These are phyloP conservation scores for Zaprionus lachaisei DNA, from an alignment of 1,140 invertebrate species.

Conservation along the genomic window DNA sequence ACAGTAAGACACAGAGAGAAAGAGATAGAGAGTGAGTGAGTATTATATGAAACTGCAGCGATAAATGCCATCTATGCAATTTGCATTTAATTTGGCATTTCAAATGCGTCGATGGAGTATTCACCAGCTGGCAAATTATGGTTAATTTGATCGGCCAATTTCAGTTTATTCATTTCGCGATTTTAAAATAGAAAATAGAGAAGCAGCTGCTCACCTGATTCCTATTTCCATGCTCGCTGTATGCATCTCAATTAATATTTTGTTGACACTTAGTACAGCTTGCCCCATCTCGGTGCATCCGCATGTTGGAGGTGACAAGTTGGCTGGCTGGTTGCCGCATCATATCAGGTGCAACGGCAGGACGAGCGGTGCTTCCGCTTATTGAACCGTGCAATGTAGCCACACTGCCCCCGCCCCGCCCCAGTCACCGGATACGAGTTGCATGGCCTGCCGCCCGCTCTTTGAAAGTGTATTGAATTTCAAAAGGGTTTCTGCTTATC, in stretches of 20 bases:
- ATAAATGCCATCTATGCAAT: constrained; percentile 74
- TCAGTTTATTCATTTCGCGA: neutral
- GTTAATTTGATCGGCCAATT: constrained; percentile 11
- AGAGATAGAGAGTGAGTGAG: neutral
- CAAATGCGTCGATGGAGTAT: constrained; percentile 38
- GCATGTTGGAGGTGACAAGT: neutral
- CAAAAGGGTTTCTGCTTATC: constrained; percentile 47
- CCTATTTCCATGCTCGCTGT: neutral
- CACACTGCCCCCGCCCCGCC: neutral
- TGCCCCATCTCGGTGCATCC: constrained; percentile 19
- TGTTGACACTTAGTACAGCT: constrained; percentile 23
- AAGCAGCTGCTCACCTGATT: neutral
- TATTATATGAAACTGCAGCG: constrained; percentile 21
- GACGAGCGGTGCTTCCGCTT: constrained; percentile 59
- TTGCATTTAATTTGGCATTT: constrained; percentile 78
- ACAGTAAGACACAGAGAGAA: neutral
- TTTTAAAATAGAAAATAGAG: neutral
- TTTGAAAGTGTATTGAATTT: constrained; percentile 76
- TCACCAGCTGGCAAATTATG: constrained; percentile 43
- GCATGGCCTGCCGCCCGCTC: constrained; percentile 31
- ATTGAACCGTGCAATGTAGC: constrained; percentile 34
- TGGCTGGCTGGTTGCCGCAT: constrained; percentile 8
- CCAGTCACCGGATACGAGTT: constrained; percentile 42
- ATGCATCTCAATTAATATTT: constrained; percentile 41
- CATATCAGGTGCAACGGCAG: constrained; percentile 71